These are phyloP conservation scores for Zoroaster sp. DNA, from an alignment of 53 echinoderm and acorn worm species.

Conservation along the genomic window DNA sequence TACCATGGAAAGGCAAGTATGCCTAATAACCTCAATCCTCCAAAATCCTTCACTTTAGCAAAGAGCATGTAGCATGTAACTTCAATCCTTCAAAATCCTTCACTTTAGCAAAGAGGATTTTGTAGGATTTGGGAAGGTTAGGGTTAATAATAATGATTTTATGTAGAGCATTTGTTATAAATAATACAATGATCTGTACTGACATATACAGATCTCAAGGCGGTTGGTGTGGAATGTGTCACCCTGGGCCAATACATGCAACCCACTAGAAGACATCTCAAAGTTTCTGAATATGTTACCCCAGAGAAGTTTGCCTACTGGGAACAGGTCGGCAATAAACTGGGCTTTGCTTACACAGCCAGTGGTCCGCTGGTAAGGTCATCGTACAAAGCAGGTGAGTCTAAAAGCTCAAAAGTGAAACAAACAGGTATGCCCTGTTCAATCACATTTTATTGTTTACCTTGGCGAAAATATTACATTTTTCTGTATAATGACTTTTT, in stretches of 20 bases:
- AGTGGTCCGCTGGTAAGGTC: conserved; percentile 97
- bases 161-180: not conserved
- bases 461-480: too few relatives aligned
- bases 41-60: too few relatives aligned
- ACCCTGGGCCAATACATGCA: conserved; percentile 99
- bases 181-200: not conserved
- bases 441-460: not conserved
- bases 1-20: too few relatives aligned
- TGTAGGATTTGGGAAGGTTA: too few relatives aligned
- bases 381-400: conserved; percentile 95
- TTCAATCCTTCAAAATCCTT: too few relatives aligned
- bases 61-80: too few relatives aligned
- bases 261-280: conserved; percentile 88
- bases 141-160: too few relatives aligned
- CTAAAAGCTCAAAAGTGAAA: not conserved
- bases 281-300: conserved; percentile 92
- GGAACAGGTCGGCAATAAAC: conserved; percentile 83
- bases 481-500: too few relatives aligned
- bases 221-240: conserved; percentile 85
- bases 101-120: too few relatives aligned
- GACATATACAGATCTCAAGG: conserved; percentile 67
- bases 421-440: not conserved
- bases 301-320: conserved; percentile 96
- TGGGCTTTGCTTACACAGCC: conserved; percentile 97
- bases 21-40: too few relatives aligned